A percentile compares a stretch with the other conserved stretches of the same genome.
Evolutionary conservation across 2,113 vertebrate genomes (phyloP).

Genomic region (Psammodynastes pulverulentus): DNA sequence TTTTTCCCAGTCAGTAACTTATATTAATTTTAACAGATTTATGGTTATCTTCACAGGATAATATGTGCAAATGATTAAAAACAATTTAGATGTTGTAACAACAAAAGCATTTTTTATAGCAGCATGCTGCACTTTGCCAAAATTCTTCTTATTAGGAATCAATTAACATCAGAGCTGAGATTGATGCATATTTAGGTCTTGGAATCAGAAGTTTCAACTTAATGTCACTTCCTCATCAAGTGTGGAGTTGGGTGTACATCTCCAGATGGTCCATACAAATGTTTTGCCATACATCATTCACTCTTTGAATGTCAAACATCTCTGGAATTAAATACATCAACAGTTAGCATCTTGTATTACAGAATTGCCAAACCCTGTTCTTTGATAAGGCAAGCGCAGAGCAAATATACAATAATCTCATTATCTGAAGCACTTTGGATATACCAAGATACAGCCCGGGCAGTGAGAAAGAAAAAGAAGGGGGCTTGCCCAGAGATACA

Average conservation of each 20-base stretch:
- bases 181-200: slow-evolving; percentile 70
- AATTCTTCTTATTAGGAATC: slow-evolving; percentile 55
- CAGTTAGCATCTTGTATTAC: slow-evolving; percentile 77
- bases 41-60: neutral
- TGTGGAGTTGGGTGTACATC: slow-evolving; percentile 62
- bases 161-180: slow-evolving; percentile 56
- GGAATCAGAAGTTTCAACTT: slow-evolving; percentile 69
- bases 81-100: slow-evolving; percentile 46
- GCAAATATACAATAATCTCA: neutral
- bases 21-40: neutral
- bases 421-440: neutral
- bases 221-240: slow-evolving; percentile 72
- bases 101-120: slow-evolving; percentile 28
- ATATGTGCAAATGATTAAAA: slow-evolving; percentile 36
- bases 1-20: neutral
- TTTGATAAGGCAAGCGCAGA: neutral
- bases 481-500: neutral
- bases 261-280: slow-evolving; percentile 81
- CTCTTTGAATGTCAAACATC: slow-evolving; percentile 80
- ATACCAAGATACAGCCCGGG: neutral
- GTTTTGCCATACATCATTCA: slow-evolving; percentile 72
- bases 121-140: slow-evolving; percentile 41
- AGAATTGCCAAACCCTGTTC: neutral
- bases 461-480: neutral
- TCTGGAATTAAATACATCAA: slow-evolving; percentile 75